A percentile compares a stretch with the other conserved stretches of the same genome.
Conservation (phyloP, 2,888 invertebrate species). For the Ceriagrion tenellum region DNA sequence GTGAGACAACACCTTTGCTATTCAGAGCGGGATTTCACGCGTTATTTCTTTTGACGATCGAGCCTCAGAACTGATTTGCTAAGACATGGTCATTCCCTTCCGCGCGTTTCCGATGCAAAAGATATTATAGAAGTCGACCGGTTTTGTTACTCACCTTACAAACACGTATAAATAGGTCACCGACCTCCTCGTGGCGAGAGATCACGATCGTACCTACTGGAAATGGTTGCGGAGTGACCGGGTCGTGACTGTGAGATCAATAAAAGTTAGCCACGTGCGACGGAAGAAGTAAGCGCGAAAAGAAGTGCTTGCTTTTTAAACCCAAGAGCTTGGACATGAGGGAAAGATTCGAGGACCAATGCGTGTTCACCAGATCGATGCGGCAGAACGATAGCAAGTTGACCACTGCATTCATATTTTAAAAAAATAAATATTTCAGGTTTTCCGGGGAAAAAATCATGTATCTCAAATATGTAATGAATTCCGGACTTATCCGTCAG, state of each 20-base stretch:
- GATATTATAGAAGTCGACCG: slow-evolving; percentile 17
- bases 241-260: slow-evolving; percentile 16
- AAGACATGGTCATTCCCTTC: neutral
- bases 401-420: no score
- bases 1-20: neutral
- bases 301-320: neutral
- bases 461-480: no score
- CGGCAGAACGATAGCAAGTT: neutral
- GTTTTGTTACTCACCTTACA: neutral
- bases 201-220: neutral
- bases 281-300: neutral
- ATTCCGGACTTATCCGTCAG: no score
- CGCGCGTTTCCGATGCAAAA: neutral
- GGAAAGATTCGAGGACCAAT: neutral
- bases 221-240: neutral
- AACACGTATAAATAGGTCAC: neutral
- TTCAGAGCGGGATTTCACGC: neutral
- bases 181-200: neutral
- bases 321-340: neutral
- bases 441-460: no score
- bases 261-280: neutral
- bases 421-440: no score
- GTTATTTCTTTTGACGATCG: neutral
- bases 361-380: neutral
- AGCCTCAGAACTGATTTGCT: neutral